phyloP scores from a whole-genome alignment of 2,797 vertebrate species.

The Alectoris magna region DNA sequence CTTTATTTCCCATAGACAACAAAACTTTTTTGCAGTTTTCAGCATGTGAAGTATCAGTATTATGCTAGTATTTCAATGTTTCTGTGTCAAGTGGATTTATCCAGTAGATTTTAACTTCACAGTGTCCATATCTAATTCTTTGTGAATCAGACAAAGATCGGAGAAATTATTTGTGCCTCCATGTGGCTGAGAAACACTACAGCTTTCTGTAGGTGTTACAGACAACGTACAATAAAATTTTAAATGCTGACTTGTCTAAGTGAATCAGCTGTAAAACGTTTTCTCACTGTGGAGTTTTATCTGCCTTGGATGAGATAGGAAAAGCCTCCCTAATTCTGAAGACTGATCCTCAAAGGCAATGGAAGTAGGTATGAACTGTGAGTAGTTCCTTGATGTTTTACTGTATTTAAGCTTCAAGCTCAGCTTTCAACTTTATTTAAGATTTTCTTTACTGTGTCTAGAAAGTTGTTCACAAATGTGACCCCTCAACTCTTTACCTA shows the following conservation, averaged over 20 bases:
- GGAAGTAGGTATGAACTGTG: constrained; percentile 28
- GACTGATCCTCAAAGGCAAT: constrained; percentile 52
- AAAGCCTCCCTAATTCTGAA: background rate
- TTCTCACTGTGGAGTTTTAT: background rate
- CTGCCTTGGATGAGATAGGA: background rate
- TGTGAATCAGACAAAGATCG: background rate
- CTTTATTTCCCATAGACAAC: background rate
- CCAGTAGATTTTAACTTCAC: background rate
- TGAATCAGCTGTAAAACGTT: background rate
- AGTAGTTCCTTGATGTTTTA: background rate
- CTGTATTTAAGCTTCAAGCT: background rate
- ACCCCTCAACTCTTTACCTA: background rate
- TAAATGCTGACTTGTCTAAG: background rate
- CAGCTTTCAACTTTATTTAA: background rate
- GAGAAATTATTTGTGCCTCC: background rate
- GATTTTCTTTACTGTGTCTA: background rate
- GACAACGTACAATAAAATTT: background rate
- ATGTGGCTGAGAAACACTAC: background rate
- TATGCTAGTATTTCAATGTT: background rate
- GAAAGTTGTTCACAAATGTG: background rate
- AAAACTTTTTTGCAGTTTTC: background rate
- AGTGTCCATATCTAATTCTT: background rate
- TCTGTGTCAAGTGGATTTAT: background rate
- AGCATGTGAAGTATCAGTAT: background rate
- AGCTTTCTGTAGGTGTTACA: background rate